Conservation (phyloP, 2,797 vertebrate species). For the Glossophaga mutica region DNA sequence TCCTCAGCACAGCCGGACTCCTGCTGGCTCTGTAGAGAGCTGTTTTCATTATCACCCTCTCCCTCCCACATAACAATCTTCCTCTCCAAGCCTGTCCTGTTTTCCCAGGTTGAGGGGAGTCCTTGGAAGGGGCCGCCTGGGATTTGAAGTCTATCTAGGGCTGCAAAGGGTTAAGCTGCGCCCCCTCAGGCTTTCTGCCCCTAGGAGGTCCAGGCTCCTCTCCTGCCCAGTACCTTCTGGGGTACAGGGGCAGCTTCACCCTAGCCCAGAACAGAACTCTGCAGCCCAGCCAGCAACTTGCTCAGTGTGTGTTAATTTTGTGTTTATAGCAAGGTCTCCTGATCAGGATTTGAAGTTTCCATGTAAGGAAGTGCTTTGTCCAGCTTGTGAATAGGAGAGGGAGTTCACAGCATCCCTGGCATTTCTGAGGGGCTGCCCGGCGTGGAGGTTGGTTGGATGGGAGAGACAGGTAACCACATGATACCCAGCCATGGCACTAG, state of each 20-base stretch:
- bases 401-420: neutral
- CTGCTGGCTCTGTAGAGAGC: conserved; percentile 57
- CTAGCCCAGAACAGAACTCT: neutral
- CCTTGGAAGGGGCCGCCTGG: neutral
- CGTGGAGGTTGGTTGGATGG: neutral
- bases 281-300: neutral
- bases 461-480: neutral
- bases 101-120: neutral
- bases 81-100: neutral
- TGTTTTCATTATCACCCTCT: conserved; percentile 63
- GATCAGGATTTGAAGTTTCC: conserved; percentile 74
- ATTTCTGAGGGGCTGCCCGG: neutral
- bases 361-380: conserved; percentile 74
- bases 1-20: conserved; percentile 66
- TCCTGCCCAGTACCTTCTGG: neutral
- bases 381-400: neutral
- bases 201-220: neutral
- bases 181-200: neutral
- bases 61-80: conserved; percentile 9
- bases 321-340: conserved; percentile 54
- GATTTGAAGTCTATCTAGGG: neutral
- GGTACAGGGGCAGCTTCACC: neutral
- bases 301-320: conserved; percentile 44
- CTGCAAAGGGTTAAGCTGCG: neutral
- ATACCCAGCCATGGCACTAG: neutral